A percentile compares a stretch with the other conserved stretches of the same genome.
Evolutionary conservation across 2,797 vertebrate genomes (phyloP).

Genomic region (Knipowitschia caucasica): DNA sequence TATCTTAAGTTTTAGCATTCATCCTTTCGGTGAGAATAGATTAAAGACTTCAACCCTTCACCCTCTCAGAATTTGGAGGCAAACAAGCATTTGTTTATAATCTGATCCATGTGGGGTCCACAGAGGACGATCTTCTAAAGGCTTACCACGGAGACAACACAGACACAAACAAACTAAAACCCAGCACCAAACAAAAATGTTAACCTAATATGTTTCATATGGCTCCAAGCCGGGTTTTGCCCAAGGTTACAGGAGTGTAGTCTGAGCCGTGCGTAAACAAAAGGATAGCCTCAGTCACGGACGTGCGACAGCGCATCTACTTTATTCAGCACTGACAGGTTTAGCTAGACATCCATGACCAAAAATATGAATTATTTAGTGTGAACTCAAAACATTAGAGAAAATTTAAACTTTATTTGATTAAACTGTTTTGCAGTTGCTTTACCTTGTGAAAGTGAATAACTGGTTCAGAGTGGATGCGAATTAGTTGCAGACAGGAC

Average conservation of each 20-base stretch:
- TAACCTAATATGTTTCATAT: slow-evolving; percentile 72
- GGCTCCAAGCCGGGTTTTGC: slow-evolving; percentile 57
- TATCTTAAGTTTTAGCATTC: slow-evolving; percentile 49
- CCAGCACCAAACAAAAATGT: slow-evolving; percentile 61
- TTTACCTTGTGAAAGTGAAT: slow-evolving; percentile 99
- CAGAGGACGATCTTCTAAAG: slow-evolving; percentile 63
- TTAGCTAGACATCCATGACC: slow-evolving; percentile 43
- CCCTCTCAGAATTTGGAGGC: slow-evolving; percentile 45
- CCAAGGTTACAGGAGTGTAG: slow-evolving; percentile 51
- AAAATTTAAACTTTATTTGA: slow-evolving; percentile 20
- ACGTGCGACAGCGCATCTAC: slow-evolving; percentile 23
- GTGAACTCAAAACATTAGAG: slow-evolving; percentile 30
- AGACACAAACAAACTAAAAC: slow-evolving; percentile 73
- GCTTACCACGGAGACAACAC: slow-evolving; percentile 70
- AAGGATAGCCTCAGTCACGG: slow-evolving; percentile 41
- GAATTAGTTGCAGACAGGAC: slow-evolving; percentile 96
- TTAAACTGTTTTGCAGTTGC: slow-evolving; percentile 25
- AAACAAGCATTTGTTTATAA: slow-evolving; percentile 68
- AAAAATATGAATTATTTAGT: slow-evolving; percentile 38
- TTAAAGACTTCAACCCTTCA: slow-evolving; percentile 47
- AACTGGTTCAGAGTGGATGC: slow-evolving; percentile 95
- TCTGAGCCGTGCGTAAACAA: slow-evolving; percentile 52
- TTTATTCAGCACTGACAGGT: slow-evolving; percentile 41
- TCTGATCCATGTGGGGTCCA: slow-evolving; percentile 80
- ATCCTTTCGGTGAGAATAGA: slow-evolving; percentile 43